Base-by-base conservation (phyloP, 1,140 invertebrate species). In the Drosophila trapezifrons region DNA sequence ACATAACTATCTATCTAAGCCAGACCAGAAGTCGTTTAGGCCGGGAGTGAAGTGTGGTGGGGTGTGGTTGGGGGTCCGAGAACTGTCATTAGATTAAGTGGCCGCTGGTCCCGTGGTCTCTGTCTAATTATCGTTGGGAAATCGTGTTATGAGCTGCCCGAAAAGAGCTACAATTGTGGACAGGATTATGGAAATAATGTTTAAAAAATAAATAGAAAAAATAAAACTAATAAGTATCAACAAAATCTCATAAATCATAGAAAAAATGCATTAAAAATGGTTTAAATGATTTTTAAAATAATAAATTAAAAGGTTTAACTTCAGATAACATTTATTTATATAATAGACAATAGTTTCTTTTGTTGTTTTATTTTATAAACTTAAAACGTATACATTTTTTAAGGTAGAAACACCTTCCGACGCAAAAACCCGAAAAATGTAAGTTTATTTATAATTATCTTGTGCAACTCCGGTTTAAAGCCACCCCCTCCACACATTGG, bases 41-140 rank as follows among this genome's bases (percentile, higher is more conserved):
- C 40, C n/a, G 35, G 42, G 42, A 29, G 45, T 37, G 38, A 49
- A 63, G 66, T 77, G 76, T 64, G 76, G n/a, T n/a, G n/a, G n/a
- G n/a, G n/a, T n/a, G n/a, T n/a, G n/a, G n/a, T 55, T 57, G 2
- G 56, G 45, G 56, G 45, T 27, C 47, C 38, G 79, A 89, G 84
- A 87, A 87, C 83, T 87, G 83, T 76, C 83, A 87, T 87, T 87
- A 87, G 79, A 83, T 89, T 87, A 83, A 87, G 79, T 87, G 84
- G 83, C 84, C 70, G 84, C 70, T 81, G 55, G 67, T 15, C 60
- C 49, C 32, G 64, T 37, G 67, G 65, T 20, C 57, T 69, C 40
- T 55, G 58, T 71, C 71, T 87, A 86, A 87, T 87, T 86, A 86
- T 86, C 80, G 72, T 70, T 87, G 87, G 71, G 60, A 86, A 87